These are phyloP conservation scores for Enteromius unitaeniatus DNA, from an alignment of 2,797 vertebrate species.

Conservation along the genomic window DNA sequence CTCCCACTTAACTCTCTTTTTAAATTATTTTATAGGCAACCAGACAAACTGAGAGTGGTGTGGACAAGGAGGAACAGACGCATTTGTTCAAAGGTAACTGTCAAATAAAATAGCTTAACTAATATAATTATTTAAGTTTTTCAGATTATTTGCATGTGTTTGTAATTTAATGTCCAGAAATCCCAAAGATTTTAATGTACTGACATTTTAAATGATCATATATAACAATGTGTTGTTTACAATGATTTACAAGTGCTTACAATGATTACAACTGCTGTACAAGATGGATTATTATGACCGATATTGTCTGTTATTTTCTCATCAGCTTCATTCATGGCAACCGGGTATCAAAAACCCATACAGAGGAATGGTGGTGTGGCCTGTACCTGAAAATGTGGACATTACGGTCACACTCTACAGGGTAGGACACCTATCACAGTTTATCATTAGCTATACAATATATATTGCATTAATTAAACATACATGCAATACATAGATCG, in stretches of 20 bases:
- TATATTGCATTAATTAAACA: background rate
- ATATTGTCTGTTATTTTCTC: constrained; percentile 28
- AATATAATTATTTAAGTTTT: background rate
- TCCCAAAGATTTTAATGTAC: background rate
- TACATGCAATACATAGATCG: background rate
- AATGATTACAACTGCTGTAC: background rate
- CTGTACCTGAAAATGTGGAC: constrained; percentile 92
- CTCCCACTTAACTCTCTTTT: background rate
- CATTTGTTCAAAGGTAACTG: constrained; percentile 88
- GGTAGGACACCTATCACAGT: constrained; percentile 68
- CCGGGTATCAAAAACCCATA: constrained; percentile 93
- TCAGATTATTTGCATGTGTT: too few species aligned
- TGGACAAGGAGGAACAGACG: constrained; percentile 92
- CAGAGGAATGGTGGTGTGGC: constrained; percentile 89
- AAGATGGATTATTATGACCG: background rate
- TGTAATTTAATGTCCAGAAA: background rate
- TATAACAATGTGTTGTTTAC: background rate
- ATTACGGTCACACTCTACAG: constrained; percentile 91
- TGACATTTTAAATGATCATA: constrained; percentile 1
- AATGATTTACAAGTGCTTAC: background rate
- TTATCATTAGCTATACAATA: background rate
- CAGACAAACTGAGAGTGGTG: constrained; percentile 90
- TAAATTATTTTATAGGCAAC: constrained; percentile 81
- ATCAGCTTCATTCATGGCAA: constrained; percentile 91
- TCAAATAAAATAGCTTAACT: background rate